Conservation (phyloP, 2,888 invertebrate genomes). For the Acleris holmiana region DNA sequence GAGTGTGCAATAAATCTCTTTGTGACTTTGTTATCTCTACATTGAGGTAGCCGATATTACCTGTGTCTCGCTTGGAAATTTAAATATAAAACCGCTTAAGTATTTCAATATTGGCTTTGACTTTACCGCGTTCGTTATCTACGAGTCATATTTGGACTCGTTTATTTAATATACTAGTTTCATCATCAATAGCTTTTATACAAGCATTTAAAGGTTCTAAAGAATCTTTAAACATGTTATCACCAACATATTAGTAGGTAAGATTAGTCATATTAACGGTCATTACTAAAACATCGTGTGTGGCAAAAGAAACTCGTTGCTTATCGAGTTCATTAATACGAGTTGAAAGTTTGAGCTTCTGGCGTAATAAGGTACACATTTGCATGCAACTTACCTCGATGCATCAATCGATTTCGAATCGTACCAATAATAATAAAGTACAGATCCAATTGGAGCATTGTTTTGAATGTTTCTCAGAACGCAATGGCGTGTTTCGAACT, state of each 20-base stretch:
- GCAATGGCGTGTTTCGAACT: slow-evolving; percentile 48
- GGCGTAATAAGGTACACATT: slow-evolving; percentile 51
- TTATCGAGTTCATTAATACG: slow-evolving; percentile 66
- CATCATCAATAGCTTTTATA: neutral
- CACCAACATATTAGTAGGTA: slow-evolving; percentile 15
- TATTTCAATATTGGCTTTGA: slow-evolving; percentile 52
- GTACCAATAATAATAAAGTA: slow-evolving; percentile 68
- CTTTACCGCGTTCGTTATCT: slow-evolving; percentile 48
- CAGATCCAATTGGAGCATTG: slow-evolving; percentile 62
- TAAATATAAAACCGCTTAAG: slow-evolving; percentile 74
- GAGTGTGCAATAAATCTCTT: slow-evolving; percentile 79
- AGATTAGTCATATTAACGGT: slow-evolving; percentile 35
- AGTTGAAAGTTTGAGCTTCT: slow-evolving; percentile 45
- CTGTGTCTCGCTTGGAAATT: slow-evolving; percentile 69
- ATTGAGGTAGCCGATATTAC: slow-evolving; percentile 75
- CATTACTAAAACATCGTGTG: slow-evolving; percentile 54
- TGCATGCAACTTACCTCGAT: slow-evolving; percentile 51
- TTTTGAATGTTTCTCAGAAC: slow-evolving; percentile 62
- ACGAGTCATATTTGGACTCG: slow-evolving; percentile 33
- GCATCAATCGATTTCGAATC: slow-evolving; percentile 43
- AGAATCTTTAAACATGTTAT: slow-evolving; percentile 13
- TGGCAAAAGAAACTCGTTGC: slow-evolving; percentile 52
- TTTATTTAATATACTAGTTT: slow-evolving; percentile 15
- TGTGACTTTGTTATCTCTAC: slow-evolving; percentile 72
- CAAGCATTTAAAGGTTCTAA: slow-evolving; percentile 8